Percentiles rank a stretch among this genome's conserved stretches.
phyloP scores from a whole-genome alignment of 2,888 invertebrate genomes.

The Acleris holmiana region DNA sequence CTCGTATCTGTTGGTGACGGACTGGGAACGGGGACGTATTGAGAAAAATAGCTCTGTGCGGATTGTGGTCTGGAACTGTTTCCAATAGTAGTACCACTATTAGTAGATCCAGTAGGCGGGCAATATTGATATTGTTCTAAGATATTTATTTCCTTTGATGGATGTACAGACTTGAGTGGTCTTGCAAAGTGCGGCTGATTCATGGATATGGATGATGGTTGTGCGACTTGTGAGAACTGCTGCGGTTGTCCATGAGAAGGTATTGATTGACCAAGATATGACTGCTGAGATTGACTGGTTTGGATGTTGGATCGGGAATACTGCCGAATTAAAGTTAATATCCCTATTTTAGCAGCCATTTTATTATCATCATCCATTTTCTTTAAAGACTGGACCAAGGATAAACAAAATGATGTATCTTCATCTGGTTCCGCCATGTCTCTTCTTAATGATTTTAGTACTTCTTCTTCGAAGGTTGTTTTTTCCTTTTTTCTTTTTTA shows the following conservation, averaged over 20 bases:
- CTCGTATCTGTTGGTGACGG: constrained; percentile 8
- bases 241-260: constrained; percentile 1
- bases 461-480: neutral
- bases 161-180: neutral
- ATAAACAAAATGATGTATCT: constrained; percentile 3
- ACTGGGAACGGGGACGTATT: constrained; percentile 11
- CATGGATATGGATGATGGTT: neutral
- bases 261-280: neutral
- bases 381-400: neutral
- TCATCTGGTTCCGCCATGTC: neutral
- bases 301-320: neutral
- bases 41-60: constrained; percentile 10
- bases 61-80: constrained; percentile 9
- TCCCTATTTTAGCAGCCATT: neutral
- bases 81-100: constrained; percentile 1
- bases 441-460: neutral
- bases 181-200: neutral
- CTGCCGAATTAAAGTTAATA: neutral
- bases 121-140: neutral
- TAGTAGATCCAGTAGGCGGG: neutral
- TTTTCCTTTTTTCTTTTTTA: neutral
- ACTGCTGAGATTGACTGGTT: neutral
- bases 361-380: neutral
- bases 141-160: neutral
- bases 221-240: constrained; percentile 1